Conservation (phyloP, 1,140 invertebrate genomes). For the Sycophila sp. region DNA sequence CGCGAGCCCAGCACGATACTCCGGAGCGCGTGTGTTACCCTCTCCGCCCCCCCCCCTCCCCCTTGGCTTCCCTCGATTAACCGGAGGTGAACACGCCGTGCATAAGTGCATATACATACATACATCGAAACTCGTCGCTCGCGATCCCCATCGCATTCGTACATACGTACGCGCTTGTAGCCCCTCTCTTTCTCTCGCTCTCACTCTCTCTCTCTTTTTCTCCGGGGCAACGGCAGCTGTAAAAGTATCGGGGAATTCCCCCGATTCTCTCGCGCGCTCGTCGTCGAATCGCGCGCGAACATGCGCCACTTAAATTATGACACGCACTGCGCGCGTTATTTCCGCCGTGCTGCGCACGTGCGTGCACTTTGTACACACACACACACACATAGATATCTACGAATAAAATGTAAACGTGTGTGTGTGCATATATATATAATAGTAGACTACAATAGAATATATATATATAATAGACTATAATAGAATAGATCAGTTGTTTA, state of each 20-base stretch:
- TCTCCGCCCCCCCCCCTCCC: background rate
- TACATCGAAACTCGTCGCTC: background rate
- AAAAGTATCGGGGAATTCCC: conserved; percentile 31
- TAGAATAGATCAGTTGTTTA: too few species aligned
- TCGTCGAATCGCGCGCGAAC: conserved; percentile 6
- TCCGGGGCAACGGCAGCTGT: conserved; percentile 5
- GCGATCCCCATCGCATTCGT: conserved; percentile 1
- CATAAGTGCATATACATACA: background rate
- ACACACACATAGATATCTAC: background rate
- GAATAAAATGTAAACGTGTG: background rate
- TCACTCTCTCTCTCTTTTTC: conserved; percentile 10
- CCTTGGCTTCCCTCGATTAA: background rate
- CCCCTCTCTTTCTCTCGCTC: background rate
- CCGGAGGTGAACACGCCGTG: background rate
- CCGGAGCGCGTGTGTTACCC: background rate
- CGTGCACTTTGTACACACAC: background rate
- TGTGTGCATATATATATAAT: background rate
- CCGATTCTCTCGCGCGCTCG: background rate
- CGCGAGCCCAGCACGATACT: background rate
- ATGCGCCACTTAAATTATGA: conserved; percentile 38
- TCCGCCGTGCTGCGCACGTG: background rate
- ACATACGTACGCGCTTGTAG: too few species aligned
- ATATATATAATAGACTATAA: too few species aligned
- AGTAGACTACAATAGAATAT: too few species aligned
- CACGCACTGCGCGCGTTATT: background rate